phyloP scores from a whole-genome alignment of 1,140 invertebrate genomes.

The Pseudomyrmex cubaensis region DNA sequence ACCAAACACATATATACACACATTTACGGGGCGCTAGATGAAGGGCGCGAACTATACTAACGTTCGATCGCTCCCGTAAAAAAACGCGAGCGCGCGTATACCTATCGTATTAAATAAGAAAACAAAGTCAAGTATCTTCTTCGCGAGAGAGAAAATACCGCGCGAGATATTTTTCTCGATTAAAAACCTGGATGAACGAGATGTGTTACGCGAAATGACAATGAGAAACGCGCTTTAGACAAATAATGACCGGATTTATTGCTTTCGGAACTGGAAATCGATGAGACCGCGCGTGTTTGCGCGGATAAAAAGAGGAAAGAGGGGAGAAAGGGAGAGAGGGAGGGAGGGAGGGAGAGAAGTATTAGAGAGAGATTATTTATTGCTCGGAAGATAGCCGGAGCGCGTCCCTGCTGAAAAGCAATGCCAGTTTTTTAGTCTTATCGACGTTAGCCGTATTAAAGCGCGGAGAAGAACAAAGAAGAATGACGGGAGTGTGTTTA shows the following conservation, averaged over 20 bases:
- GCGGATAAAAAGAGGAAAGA: not conserved
- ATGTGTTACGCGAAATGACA: slow-evolving; percentile 10
- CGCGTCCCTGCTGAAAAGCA: slow-evolving; percentile 16
- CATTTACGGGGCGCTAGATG: too few species aligned
- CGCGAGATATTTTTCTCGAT: not conserved
- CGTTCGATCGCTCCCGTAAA: too few species aligned
- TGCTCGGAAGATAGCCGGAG: slow-evolving; percentile 22
- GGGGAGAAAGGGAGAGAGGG: not conserved
- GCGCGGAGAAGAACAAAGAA: slow-evolving; percentile 26
- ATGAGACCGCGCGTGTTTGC: slow-evolving; percentile 13
- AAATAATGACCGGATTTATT: slow-evolving; percentile 47
- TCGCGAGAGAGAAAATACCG: not conserved
- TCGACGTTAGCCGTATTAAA: slow-evolving; percentile 50
- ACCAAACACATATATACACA: too few species aligned
- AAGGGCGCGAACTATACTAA: too few species aligned
- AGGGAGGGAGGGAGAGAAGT: not conserved
- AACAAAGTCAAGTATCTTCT: not conserved
- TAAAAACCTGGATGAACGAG: not conserved
- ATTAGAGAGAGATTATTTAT: slow-evolving; percentile 38
- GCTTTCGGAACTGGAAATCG: slow-evolving; percentile 30
- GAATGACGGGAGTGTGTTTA: slow-evolving; percentile 43
- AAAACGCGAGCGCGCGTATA: not conserved
- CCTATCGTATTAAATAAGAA: slow-evolving; percentile 26
- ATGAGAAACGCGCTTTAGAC: slow-evolving; percentile 18
- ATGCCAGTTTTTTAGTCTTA: slow-evolving; percentile 42